Evolutionary conservation across 2,113 vertebrate genomes (phyloP).

Genomic region (Halichoerus grypus): DNA sequence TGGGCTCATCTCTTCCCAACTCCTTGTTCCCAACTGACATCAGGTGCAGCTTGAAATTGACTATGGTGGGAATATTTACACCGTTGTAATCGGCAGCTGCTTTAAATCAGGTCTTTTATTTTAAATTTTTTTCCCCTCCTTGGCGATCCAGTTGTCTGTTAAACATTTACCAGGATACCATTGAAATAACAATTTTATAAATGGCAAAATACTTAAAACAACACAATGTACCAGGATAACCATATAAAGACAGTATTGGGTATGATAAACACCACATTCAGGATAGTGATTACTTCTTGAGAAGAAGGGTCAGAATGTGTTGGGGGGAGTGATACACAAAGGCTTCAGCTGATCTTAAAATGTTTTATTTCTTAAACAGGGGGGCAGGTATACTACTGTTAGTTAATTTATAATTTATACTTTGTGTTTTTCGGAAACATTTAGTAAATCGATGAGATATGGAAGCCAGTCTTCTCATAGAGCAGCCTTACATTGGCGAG

Average conservation of each 20-base stretch:
- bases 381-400: neutral
- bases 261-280: neutral
- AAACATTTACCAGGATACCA: constrained; percentile 33
- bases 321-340: neutral
- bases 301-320: neutral
- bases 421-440: neutral
- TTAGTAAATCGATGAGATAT: neutral
- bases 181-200: constrained; percentile 18
- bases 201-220: constrained; percentile 47
- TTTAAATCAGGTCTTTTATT: neutral
- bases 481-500: neutral
- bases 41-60: neutral
- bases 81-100: neutral
- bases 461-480: neutral
- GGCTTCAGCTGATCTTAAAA: neutral
- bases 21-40: neutral
- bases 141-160: neutral
- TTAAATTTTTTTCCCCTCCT: neutral
- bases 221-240: neutral
- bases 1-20: neutral
- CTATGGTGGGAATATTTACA: neutral
- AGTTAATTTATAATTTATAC: neutral
- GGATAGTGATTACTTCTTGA: neutral
- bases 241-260: neutral
- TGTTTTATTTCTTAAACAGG: constrained; percentile 1